Evolutionary conservation across 2,888 invertebrate genomes (phyloP), one percentile per base, ranked within the genome.

Genomic region (Ectemnius lituratus): DNA sequence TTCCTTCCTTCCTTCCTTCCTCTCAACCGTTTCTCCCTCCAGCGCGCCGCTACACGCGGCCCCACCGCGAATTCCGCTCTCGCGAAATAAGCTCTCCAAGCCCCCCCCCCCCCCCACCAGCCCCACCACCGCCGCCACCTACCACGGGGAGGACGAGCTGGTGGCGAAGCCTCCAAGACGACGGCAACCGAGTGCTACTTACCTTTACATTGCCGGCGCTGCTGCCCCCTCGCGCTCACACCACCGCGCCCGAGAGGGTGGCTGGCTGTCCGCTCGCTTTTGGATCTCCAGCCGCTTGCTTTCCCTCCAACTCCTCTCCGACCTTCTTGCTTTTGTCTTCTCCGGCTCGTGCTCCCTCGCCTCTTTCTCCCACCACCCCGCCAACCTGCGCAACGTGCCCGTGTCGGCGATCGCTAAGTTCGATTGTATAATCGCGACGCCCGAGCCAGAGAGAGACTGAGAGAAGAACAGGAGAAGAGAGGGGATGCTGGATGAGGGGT

Each of bases 181-280:
- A 76, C 80, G 82, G 82, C 84, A 62, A 73, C 75, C 61, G 82
- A 83, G 83, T 84, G 77, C 71, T 73, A 73, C 67, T 57, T 70
- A 61, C 20, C 82, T 83, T 84, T 83, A 84, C 85, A 84, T 84
- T 83, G 84, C 86, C 85, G 84, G 83, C 81, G 75, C 78, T 78
- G 78, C 81, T 80, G 74, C 79, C 78, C 78, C 76, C 84, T 74
- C 49, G 59, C 20, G 27, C 37, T 62, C 74, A 74, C 83, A 81
- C 74, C 82, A 77, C 63, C 67, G 23, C 23, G 66, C 56, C 56
- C 66, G 56, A 37, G 73, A 56, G 66, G 77, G 67, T 60, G 70
- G 62, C 76, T 60, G 70, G 62, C 76, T 60, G 70, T 79, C 70
- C 73, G 67, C 60, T 70, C 46, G 61, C 45, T 20, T 64, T 58